Evolutionary conservation across 1,140 invertebrate species (phyloP), one percentile per base, ranked within the genome.

Genomic region (Leptopilina boulardi): DNA sequence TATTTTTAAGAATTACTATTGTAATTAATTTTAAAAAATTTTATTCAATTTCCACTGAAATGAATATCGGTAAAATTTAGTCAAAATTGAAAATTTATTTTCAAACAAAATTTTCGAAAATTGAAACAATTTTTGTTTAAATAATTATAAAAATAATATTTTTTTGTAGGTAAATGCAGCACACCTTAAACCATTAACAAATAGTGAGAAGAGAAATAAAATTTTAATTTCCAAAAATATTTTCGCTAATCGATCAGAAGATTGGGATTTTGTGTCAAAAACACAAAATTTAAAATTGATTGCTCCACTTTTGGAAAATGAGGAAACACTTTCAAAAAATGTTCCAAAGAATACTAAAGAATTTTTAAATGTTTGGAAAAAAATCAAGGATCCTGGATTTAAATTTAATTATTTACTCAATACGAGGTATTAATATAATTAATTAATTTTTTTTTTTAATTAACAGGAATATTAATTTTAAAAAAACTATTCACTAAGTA

Each of bases 161-260:
- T 8, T n/a, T 19, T 77, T 79, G 74, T 19, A 91, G 90, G 90
- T 90, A n/a, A 86, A 89, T 74, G 89, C 82, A 23, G 90, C 90
- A 4, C 90, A 91, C 73, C 80, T 91, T n/a, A 89, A 84, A 75
- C 84, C 89, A 0, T 47, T 91, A 18, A 74, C 85, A 73, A 75
- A 74, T 0, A 71, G 70, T 15, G 85, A 89, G 47, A 74, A 77
- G 6, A 77, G 82, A 77, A 79, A 82, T 9, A 83, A 83, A 71
- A 30, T 56, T 70, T 41, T 18, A 71, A 77, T 54, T 73, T 70
- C 18, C 38, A 71, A 71, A 44, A 80, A 23, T 54, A 75, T 13
- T 73, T 71, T 70, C 44, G 19, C 73, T 23, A 41, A 78, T 23
- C 59, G 13, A 66, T 13, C 59, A 26, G 59, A 66, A 30, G 59